Conservation (phyloP, 2,113 vertebrate genomes). For the Erpornis zantholeuca region DNA sequence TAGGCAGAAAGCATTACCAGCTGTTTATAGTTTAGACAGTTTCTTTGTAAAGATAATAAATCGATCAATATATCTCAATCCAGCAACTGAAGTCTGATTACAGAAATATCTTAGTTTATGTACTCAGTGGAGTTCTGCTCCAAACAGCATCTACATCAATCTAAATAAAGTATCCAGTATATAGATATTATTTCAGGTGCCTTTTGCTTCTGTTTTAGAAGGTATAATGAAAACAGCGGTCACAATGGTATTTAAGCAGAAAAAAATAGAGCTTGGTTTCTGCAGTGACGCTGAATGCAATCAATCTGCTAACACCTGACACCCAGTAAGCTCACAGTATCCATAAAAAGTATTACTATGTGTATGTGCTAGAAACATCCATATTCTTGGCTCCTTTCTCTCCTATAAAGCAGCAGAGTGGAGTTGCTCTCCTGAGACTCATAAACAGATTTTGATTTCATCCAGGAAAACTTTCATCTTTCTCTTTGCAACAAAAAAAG, state of each 20-base stretch:
- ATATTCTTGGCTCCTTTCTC: slow-evolving; percentile 4
- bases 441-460: slow-evolving; percentile 21
- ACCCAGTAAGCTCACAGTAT: not conserved
- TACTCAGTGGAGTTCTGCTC: not conserved
- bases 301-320: slow-evolving; percentile 6
- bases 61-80: not conserved
- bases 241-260: not conserved
- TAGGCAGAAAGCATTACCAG: not conserved
- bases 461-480: not conserved
- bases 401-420: not conserved
- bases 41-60: not conserved
- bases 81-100: not conserved
- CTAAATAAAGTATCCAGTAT: not conserved
- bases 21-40: not conserved
- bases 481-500: not conserved
- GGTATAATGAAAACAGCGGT: not conserved
- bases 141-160: not conserved
- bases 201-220: not conserved
- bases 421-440: not conserved
- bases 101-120: not conserved
- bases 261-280: not conserved
- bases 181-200: not conserved
- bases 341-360: not conserved
- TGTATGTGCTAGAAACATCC: not conserved
- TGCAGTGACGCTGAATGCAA: not conserved